Evolutionary conservation across 2,888 invertebrate species (phyloP).

Genomic region (Nesidiocoris tenuis): DNA sequence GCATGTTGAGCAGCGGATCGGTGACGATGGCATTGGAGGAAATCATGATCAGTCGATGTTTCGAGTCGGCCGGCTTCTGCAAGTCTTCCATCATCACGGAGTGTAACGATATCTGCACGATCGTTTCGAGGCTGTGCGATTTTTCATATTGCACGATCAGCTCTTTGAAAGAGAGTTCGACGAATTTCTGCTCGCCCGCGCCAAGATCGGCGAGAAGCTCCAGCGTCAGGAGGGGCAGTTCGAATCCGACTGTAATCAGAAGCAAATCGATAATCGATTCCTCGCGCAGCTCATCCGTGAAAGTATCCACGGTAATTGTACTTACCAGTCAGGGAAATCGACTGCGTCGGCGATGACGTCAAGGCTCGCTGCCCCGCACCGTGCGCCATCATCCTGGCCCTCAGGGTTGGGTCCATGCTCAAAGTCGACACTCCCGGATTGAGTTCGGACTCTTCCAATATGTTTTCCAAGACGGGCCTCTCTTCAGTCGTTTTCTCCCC

Average conservation of each 20-base stretch:
- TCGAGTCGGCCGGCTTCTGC: conserved; percentile 72
- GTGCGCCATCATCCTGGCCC: conserved; percentile 59
- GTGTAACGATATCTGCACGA: conserved; percentile 75
- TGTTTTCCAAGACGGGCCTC: conserved; percentile 46
- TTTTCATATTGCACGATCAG: conserved; percentile 75
- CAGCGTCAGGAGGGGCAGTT: conserved; percentile 72
- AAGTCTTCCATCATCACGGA: conserved; percentile 90
- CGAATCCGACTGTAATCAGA: conserved; percentile 67
- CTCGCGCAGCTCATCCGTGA: not conserved
- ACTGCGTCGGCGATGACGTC: conserved; percentile 29
- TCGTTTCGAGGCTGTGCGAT: conserved; percentile 67
- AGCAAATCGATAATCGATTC: too few relatives aligned
- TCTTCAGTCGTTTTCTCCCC: conserved; percentile 37
- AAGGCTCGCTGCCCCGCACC: conserved; percentile 9
- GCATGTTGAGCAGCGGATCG: conserved; percentile 53
- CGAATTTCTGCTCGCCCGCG: conserved; percentile 72
- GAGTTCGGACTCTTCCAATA: conserved; percentile 56
- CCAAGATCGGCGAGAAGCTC: conserved; percentile 72
- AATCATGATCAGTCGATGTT: conserved; percentile 80
- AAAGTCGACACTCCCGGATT: conserved; percentile 57
- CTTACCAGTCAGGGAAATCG: conserved; percentile 43
- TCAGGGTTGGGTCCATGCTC: conserved; percentile 64
- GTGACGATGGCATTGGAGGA: conserved; percentile 57
- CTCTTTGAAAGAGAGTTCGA: conserved; percentile 80
- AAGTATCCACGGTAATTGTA: too few relatives aligned